Percentiles rank a stretch among this genome's conserved stretches.
phyloP scores from a whole-genome alignment of 2,888 invertebrate species.

The Sarcophaga carnaria region DNA sequence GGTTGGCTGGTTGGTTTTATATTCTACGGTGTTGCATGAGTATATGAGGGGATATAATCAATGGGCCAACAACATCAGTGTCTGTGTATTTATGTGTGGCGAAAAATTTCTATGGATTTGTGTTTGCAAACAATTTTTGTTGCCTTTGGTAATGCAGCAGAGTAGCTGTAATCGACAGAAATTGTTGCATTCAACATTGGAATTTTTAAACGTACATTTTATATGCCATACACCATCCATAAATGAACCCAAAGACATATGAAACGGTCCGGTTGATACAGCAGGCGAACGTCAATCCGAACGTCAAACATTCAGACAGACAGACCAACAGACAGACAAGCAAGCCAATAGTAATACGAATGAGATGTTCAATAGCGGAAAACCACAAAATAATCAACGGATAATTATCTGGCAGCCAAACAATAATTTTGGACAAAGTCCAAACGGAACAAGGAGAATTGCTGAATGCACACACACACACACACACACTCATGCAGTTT shows the following conservation, averaged over 20 bases:
- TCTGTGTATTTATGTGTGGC: slow-evolving; percentile 40
- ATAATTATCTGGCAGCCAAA: slow-evolving; percentile 78
- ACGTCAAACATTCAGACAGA: neutral
- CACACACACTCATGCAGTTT: neutral
- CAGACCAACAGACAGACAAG: slow-evolving; percentile 4
- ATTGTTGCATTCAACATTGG: slow-evolving; percentile 67
- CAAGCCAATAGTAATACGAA: slow-evolving; percentile 62
- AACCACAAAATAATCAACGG: slow-evolving; percentile 80
- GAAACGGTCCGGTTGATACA: neutral
- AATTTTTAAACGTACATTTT: slow-evolving; percentile 57
- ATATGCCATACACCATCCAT: neutral
- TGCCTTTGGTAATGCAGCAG: slow-evolving; percentile 64
- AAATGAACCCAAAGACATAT: slow-evolving; percentile 17
- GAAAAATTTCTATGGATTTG: slow-evolving; percentile 2
- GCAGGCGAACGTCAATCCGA: slow-evolving; percentile 26
- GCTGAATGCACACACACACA: slow-evolving; percentile 8
- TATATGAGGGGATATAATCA: slow-evolving; percentile 39
- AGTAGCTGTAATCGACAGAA: slow-evolving; percentile 64
- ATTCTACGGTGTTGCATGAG: slow-evolving; percentile 3
- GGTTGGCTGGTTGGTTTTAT: neutral
- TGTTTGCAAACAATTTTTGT: slow-evolving; percentile 47
- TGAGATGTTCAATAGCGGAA: slow-evolving; percentile 76
- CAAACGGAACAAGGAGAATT: slow-evolving; percentile 59
- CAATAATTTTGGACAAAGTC: slow-evolving; percentile 69
- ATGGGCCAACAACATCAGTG: slow-evolving; percentile 29